Conservation (phyloP, 2,113 vertebrate species). For the Telmatochromis sp. region DNA sequence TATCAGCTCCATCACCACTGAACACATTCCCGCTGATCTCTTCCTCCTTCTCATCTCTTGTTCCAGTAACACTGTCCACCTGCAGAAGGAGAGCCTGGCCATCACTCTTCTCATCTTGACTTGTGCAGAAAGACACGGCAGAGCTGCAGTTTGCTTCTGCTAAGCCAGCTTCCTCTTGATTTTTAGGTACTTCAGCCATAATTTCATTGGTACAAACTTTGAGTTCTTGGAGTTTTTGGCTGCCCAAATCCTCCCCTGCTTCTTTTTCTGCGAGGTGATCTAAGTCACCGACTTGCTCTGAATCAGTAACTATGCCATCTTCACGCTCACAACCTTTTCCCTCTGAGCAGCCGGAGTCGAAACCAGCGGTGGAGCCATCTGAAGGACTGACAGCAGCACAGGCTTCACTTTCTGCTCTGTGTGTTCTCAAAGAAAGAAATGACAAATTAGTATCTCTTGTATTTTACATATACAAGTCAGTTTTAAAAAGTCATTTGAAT, state of each 20-base stretch:
- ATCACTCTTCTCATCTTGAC: neutral
- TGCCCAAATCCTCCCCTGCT: neutral
- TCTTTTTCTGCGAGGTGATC: neutral
- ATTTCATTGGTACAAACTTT: neutral
- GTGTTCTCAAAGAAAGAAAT: neutral
- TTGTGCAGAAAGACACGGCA: neutral
- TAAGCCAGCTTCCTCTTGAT: neutral
- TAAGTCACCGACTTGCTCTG: neutral
- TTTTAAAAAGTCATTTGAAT: neutral
- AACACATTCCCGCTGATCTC: neutral
- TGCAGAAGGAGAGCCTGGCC: neutral
- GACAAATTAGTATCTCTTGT: neutral
- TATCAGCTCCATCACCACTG: neutral
- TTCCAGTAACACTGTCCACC: neutral
- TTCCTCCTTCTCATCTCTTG: neutral
- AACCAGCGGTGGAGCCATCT: neutral
- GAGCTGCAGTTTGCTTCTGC: neutral
- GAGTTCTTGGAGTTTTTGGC: neutral
- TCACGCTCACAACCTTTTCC: neutral
- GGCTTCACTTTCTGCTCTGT: constrained; percentile 7
- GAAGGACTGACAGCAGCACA: neutral
- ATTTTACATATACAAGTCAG: neutral
- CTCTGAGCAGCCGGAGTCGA: neutral
- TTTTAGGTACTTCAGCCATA: neutral
- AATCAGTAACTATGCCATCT: neutral